Base-by-base conservation (phyloP, 1,140 invertebrate species). In the Bombus vancouverensis region DNA sequence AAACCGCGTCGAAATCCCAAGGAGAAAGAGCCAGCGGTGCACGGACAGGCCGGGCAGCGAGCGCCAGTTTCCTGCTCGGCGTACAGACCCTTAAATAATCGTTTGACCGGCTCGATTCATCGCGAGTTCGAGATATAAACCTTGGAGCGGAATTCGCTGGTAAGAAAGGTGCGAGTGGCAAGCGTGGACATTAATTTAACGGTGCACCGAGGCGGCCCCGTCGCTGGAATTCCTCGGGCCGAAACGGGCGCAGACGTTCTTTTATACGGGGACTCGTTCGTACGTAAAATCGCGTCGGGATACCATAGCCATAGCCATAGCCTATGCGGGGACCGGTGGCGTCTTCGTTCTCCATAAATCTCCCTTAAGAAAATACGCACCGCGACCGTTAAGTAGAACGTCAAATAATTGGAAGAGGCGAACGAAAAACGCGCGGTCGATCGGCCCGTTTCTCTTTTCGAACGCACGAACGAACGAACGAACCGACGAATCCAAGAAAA, bases 151-250 rank as follows among this genome's bases (percentile, higher is more conserved):
- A 81, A 83, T 83, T 53, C 59, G 3, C 22, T 1, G 62, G 74
- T 53, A 68, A 76, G 81, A 76, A 83, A 77, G 72, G 73, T 74
- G 72, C 72, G 59, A 62, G 81, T 72, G 68, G 53, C 39, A 47
- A 70, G 34, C 47, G 74, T 42, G 82, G 82, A 78, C 82, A 78
- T 83, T 83, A 80, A 84, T 80, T 80, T 84, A 77, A 22, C 81
- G 81, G 73, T 28, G 81, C 65, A 39, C 1, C 81, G 65, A 59
- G 44, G 44, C 65, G n/a, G 65, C 82, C 28, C 12, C 66, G 83
- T 39, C 76, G 83, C n/a, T 72, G 76, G 76, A 84, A 84, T 84
- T 84, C 76, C 76, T 39, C 68, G 8, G 53, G 68, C 83, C 83
- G 71, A 84, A 84, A 79, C 76, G 76, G 83, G 76, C n/a, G 83